phyloP scores from a whole-genome alignment of 2,113 vertebrate genomes.

The Poecilia latipinna region DNA sequence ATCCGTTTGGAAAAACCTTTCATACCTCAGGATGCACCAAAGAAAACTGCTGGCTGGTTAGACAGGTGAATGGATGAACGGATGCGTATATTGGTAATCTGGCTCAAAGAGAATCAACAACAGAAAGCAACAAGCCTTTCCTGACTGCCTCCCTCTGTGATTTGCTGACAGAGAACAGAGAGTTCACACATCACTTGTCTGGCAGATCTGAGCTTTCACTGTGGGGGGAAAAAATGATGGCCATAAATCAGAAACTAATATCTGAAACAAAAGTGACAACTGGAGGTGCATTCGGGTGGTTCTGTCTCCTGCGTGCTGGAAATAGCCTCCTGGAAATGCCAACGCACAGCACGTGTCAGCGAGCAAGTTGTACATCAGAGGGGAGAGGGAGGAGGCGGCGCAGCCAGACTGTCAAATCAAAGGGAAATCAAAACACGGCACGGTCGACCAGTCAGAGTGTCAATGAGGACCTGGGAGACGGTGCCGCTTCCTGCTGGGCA shows the following conservation, averaged over 20 bases:
- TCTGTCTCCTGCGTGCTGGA: constrained; percentile 19
- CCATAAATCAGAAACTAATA: constrained; percentile 57
- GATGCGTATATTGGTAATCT: neutral
- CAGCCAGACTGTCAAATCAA: constrained; percentile 62
- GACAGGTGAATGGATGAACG: neutral
- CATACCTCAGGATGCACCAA: neutral
- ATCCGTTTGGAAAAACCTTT: neutral
- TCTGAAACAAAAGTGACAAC: constrained; percentile 53
- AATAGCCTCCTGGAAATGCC: constrained; percentile 54
- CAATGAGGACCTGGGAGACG: constrained; percentile 45
- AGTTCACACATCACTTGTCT: constrained; percentile 51
- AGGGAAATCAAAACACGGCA: constrained; percentile 61
- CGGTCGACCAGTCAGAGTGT: constrained; percentile 57
- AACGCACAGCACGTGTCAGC: constrained; percentile 30
- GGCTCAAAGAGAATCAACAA: neutral
- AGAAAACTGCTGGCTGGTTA: neutral
- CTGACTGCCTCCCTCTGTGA: neutral
- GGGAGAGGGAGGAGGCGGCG: neutral
- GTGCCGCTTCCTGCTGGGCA: constrained; percentile 27
- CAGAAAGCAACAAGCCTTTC: neutral
- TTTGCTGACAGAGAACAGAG: constrained; percentile 27
- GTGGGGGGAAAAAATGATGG: neutral
- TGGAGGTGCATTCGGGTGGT: constrained; percentile 34
- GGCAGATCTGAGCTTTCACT: constrained; percentile 43
- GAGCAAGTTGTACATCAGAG: constrained; percentile 39